A percentile compares a stretch with the other conserved stretches of the same genome.
These are phyloP conservation scores for Gephyroberyx darwinii DNA, from an alignment of 2,797 vertebrate species.

Conservation along the genomic window DNA sequence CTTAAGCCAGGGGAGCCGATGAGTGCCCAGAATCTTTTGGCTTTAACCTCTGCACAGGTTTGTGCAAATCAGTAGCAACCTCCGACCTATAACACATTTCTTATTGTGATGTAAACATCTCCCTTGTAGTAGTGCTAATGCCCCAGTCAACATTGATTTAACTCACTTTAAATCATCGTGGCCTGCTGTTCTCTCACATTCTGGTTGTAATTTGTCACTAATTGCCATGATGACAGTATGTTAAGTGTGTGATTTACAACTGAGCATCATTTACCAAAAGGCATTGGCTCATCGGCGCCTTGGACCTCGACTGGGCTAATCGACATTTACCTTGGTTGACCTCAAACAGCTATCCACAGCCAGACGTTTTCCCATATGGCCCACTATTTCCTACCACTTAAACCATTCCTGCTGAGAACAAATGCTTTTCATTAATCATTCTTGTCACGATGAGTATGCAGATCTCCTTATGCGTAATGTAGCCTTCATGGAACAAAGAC, in stretches of 20 bases:
- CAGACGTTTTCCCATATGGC: constrained; percentile 65
- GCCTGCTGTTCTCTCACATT: not conserved
- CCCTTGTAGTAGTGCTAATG: not conserved
- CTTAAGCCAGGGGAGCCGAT: constrained; percentile 13
- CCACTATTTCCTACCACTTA: constrained; percentile 55
- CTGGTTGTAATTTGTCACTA: constrained; percentile 18
- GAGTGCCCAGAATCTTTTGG: constrained; percentile 19
- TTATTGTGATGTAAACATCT: constrained; percentile 50
- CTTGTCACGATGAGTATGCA: constrained; percentile 37
- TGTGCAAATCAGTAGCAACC: constrained; percentile 25
- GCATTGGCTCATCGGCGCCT: constrained; percentile 41
- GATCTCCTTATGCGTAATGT: constrained; percentile 47
- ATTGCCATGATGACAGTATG: constrained; percentile 28
- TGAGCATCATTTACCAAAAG: constrained; percentile 51
- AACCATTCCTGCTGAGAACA: constrained; percentile 46
- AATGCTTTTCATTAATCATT: constrained; percentile 61
- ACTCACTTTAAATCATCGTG: constrained; percentile 31
- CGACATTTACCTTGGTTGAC: constrained; percentile 69
- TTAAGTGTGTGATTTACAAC: constrained; percentile 27
- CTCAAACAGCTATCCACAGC: constrained; percentile 46
- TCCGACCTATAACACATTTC: constrained; percentile 21
- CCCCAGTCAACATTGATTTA: constrained; percentile 36
- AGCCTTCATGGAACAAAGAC: constrained; percentile 33
- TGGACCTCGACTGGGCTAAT: constrained; percentile 65
- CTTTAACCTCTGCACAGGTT: constrained; percentile 36